Evolutionary conservation across 2,113 vertebrate genomes (phyloP).

Genomic region (Oreotragus oreotragus): DNA sequence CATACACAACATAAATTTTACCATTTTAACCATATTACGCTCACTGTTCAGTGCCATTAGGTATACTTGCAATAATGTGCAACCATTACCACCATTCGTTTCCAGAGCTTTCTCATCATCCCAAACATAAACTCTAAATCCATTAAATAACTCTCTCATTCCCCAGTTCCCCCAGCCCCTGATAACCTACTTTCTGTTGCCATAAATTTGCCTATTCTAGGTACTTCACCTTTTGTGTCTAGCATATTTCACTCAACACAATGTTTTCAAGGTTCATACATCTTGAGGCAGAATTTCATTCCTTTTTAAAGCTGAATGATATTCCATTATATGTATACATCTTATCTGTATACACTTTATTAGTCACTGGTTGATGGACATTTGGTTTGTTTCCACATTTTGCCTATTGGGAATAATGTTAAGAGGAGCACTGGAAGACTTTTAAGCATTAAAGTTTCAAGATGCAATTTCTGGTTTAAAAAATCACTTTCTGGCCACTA

Average conservation of each 20-base stretch:
- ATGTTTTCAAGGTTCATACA: neutral
- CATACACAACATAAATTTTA: neutral
- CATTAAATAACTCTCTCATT: neutral
- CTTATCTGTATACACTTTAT: neutral
- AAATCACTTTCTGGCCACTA: neutral
- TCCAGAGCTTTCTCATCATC: neutral
- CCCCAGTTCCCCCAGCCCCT: neutral
- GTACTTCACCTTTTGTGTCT: neutral
- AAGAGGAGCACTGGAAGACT: neutral
- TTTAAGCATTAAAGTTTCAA: neutral
- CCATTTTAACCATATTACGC: neutral
- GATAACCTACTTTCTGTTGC: neutral
- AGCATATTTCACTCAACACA: neutral
- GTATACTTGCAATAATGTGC: neutral
- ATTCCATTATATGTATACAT: neutral
- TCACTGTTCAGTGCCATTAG: neutral
- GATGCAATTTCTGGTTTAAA: neutral
- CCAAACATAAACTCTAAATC: neutral
- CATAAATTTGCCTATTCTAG: neutral
- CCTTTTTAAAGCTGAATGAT: neutral
- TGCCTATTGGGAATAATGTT: neutral
- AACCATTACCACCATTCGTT: neutral
- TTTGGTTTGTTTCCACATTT: neutral
- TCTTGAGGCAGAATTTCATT: neutral
- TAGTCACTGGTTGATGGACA: neutral